Evolutionary conservation across 2,888 invertebrate genomes (phyloP), one percentile per base, ranked within the genome.

Genomic region (Leptinotarsa haldemani): DNA sequence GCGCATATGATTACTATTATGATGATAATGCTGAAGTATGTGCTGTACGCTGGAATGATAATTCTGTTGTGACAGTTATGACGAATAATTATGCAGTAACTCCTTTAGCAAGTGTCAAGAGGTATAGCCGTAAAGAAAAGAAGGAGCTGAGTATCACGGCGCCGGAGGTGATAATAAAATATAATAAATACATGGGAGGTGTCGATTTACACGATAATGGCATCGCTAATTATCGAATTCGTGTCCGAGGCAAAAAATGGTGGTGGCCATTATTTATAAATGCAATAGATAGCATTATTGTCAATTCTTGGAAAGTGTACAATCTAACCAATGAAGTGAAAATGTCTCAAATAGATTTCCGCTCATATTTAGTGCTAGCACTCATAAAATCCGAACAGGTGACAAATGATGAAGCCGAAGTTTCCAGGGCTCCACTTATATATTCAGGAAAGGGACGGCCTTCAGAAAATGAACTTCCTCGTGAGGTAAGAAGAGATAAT

Each of bases 1-100:
- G 74, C 9, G 30, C 71, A 4, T 74, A 66, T 65, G 74, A 71
- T n/a, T 71, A n/a, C n/a, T 15, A 40, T 40, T 76, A 65, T 74
- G 74, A 76, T 15, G 15, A 4, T 46, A n/a, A 18, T 30, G 16
- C 48, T 9, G n/a, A 71, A 52, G 48, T 73, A 18, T 20, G 70
- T 30, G 3, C 71, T n/a, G 69, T 74, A 20, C 67, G 53, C 15
- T 74, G 74, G 76, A 76, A 20, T 22, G 22, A 22, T 22, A 22
- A 22, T 22, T 20, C 20, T 20, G 20, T 20, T 20, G 20, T 20
- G 20, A 20, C 20, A 20, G 20, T 20, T 20, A 65, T 25, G 15
- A 9, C 65, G 5, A 65, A n/a, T 65, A n/a, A 47, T 25, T 25
- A 50, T 40, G 47, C 65, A n/a, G 9, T 46, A n/a, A 9, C 46